Evolutionary conservation across 1,140 invertebrate species (phyloP).

Genomic region (Drosophila nigromelanica): DNA sequence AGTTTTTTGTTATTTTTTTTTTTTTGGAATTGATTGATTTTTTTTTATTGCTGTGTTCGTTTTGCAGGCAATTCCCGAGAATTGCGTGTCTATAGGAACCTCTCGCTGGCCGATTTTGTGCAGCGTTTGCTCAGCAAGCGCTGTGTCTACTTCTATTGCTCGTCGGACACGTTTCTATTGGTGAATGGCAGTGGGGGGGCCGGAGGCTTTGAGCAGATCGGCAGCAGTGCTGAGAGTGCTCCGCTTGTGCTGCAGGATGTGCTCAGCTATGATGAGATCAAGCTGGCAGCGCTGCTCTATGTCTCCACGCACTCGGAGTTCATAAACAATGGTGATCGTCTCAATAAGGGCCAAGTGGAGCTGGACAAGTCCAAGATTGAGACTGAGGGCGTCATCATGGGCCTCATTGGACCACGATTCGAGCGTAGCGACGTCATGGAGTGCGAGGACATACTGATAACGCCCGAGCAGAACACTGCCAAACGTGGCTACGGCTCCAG

Average conservation of each 20-base stretch:
- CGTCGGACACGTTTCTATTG: slow-evolving; percentile 31
- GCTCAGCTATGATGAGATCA: slow-evolving; percentile 78
- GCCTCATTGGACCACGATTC: slow-evolving; percentile 85
- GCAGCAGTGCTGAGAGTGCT: slow-evolving; percentile 29
- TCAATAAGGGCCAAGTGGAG: slow-evolving; percentile 84
- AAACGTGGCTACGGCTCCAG: slow-evolving; percentile 83
- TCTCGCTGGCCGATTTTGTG: slow-evolving; percentile 52
- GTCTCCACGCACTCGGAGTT: slow-evolving; percentile 87
- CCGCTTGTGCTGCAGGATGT: slow-evolving; percentile 55
- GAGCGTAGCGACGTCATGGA: slow-evolving; percentile 85
- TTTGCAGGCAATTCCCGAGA: slow-evolving; percentile 40
- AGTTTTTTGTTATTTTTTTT: not conserved
- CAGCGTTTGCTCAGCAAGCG: slow-evolving; percentile 68
- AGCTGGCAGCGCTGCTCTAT: slow-evolving; percentile 86
- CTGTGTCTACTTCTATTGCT: slow-evolving; percentile 54
- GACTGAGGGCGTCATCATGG: slow-evolving; percentile 73
- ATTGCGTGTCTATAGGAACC: slow-evolving; percentile 35
- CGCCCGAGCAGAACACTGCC: slow-evolving; percentile 84
- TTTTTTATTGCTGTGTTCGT: not conserved
- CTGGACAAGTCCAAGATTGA: slow-evolving; percentile 63
- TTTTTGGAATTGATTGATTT: not conserved
- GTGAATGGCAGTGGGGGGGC: slow-evolving; percentile 26
- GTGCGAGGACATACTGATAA: slow-evolving; percentile 85
- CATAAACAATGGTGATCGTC: slow-evolving; percentile 87
- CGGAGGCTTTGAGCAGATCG: slow-evolving; percentile 60